phyloP scores from a whole-genome alignment of 2,888 invertebrate species.

The Drosophila helvetica region DNA sequence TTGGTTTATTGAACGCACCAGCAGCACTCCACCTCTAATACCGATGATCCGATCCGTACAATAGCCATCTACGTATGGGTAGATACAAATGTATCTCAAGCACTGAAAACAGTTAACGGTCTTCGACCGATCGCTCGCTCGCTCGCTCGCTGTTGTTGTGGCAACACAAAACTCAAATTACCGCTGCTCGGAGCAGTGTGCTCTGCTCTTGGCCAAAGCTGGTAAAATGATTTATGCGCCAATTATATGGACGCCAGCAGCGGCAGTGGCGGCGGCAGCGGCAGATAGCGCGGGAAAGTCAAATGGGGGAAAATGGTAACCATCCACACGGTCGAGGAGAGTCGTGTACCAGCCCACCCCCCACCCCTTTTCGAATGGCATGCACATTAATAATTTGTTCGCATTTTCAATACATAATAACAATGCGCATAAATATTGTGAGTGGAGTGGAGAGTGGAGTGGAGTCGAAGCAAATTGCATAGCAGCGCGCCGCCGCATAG shows the following conservation, averaged over 20 bases:
- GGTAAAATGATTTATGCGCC: constrained; percentile 73
- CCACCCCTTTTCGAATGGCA: constrained; percentile 3
- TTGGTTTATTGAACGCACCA: constrained; percentile 59
- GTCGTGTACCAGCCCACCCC: background rate
- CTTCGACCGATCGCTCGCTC: constrained; percentile 1
- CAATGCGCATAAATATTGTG: constrained; percentile 73
- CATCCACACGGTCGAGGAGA: constrained; percentile 12
- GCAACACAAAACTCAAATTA: constrained; percentile 53
- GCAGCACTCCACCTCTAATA: background rate
- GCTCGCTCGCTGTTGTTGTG: constrained; percentile 41
- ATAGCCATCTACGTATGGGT: constrained; percentile 48
- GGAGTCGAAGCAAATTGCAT: constrained; percentile 56
- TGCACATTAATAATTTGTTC: constrained; percentile 69
- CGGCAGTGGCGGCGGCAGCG: background rate
- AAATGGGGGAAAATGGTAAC: constrained; percentile 15
- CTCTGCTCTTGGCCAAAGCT: constrained; percentile 54
- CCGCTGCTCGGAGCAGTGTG: constrained; percentile 39
- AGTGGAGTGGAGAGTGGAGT: constrained; percentile 10
- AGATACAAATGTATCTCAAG: constrained; percentile 59
- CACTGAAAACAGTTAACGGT: constrained; percentile 54
- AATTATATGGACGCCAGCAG: constrained; percentile 58
- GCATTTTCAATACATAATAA: constrained; percentile 70
- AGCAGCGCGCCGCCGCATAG: constrained; percentile 32
- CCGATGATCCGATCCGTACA: background rate
- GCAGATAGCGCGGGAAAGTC: constrained; percentile 60